Percentiles rank a stretch among this genome's conserved stretches.
phyloP scores from a whole-genome alignment of 1,140 invertebrate genomes.

The Tenebrio molitor region DNA sequence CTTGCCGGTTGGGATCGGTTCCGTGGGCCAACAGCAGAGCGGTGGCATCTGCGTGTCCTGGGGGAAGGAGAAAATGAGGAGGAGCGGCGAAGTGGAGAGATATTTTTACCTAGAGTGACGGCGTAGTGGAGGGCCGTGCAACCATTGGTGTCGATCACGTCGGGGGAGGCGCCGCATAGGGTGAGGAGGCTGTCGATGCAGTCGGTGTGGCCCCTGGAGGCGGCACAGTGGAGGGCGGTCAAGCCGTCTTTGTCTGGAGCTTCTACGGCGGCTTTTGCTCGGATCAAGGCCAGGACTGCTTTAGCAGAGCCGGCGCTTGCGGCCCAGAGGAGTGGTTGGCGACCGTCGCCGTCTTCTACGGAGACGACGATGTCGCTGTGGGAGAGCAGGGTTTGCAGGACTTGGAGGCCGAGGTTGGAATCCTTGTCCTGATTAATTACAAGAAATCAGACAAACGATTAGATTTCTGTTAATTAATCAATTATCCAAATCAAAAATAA shows the following conservation, averaged over 20 bases:
- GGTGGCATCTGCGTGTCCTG: slow-evolving; percentile 93
- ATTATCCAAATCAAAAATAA: no score
- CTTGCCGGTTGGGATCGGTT: slow-evolving; percentile 92
- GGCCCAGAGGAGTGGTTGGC: slow-evolving; percentile 96
- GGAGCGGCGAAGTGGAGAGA: not conserved
- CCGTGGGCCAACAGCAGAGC: slow-evolving; percentile 89
- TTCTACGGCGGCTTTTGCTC: slow-evolving; percentile 85
- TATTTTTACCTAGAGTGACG: slow-evolving; percentile 78
- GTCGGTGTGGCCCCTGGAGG: slow-evolving; percentile 93
- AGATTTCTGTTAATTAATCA: no score
- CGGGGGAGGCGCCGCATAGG: slow-evolving; percentile 89
- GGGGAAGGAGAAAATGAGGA: slow-evolving; percentile 6
- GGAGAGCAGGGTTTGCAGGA: slow-evolving; percentile 86
- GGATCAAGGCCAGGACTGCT: slow-evolving; percentile 88
- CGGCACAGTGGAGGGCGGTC: slow-evolving; percentile 95
- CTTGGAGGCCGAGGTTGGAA: slow-evolving; percentile 78
- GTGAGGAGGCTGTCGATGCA: slow-evolving; percentile 92
- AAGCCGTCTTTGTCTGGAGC: slow-evolving; percentile 86
- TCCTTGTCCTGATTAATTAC: slow-evolving; percentile 66
- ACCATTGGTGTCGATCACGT: slow-evolving; percentile 89
- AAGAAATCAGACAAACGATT: no score
- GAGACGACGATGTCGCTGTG: slow-evolving; percentile 84
- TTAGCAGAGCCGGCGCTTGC: slow-evolving; percentile 95
- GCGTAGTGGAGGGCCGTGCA: slow-evolving; percentile 98
- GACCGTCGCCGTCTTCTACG: slow-evolving; percentile 89